Percentiles rank a stretch among this genome's conserved stretches.
Conservation (phyloP, 2,888 invertebrate genomes). For the Nesidiocoris tenuis region DNA sequence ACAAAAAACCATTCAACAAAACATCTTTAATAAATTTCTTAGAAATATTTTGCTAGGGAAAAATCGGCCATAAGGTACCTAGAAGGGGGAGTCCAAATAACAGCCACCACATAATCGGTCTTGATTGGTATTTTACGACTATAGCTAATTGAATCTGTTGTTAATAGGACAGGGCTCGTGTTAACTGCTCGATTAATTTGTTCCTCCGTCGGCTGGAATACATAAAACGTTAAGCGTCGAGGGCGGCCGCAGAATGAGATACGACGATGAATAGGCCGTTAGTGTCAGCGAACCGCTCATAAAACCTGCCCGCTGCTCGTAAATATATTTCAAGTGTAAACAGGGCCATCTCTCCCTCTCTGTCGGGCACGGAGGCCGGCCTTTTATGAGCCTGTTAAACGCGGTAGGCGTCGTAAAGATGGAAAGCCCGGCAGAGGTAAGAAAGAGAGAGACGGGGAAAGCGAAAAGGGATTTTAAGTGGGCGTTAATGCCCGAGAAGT, state of each 20-base stretch:
- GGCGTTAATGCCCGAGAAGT: constrained; percentile 37
- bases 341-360: neutral
- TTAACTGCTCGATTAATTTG: constrained; percentile 19
- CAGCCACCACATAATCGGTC: too few relatives aligned
- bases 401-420: constrained; percentile 20
- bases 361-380: neutral
- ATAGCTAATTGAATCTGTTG: constrained; percentile 11
- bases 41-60: too few relatives aligned
- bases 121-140: neutral
- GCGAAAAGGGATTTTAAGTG: constrained; percentile 25
- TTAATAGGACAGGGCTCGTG: neutral
- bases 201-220: constrained; percentile 27
- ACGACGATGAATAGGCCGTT: constrained; percentile 29
- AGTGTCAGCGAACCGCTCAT: constrained; percentile 34
- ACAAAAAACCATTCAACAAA: too few relatives aligned
- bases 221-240: constrained; percentile 12
- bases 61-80: too few relatives aligned
- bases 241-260: constrained; percentile 20
- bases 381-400: neutral
- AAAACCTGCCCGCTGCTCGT: constrained; percentile 29
- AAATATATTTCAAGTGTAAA: constrained; percentile 37
- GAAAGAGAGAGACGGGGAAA: neutral
- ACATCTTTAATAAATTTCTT: too few relatives aligned
- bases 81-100: too few relatives aligned
- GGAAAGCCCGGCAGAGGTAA: neutral